Evolutionary conservation across 2,888 invertebrate species (phyloP), one percentile per base, ranked within the genome.

Genomic region (Ditula angustiorana): DNA sequence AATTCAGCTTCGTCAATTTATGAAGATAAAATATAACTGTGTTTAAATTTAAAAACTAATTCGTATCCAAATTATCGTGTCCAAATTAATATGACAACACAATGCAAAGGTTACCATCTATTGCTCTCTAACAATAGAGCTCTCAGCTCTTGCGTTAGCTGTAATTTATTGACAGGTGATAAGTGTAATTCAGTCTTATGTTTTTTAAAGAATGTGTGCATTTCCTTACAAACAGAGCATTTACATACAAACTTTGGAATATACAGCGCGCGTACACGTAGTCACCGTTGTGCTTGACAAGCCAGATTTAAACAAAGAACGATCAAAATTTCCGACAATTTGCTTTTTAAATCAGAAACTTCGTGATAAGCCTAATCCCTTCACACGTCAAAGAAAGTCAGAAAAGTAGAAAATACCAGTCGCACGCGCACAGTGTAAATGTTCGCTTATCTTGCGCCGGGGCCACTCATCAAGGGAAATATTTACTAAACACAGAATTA

Each of bases 401-500:
- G 50, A 52, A 50, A 64, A 26, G 47, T 60, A 70, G 69, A 65
- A 73, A 69, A 75, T 72, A 69, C 74, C 71, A 76, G 70, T 78
- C 78, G 70, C 77, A 80, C 74, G 81, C 69, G 70, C 73, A 78
- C 75, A 78, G 82, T 79, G 78, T 82, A 76, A 83, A 85, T 82
- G 68, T 58, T 56, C 41, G 49, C 75, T 87, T 88, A 88, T 88
- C 90, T 82, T 44, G 62, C 65, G 73, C 66, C 69, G 71, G 67
- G 74, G 74, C 74, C 77, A 78, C 75, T 82, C 84, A 83, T 87
- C 86, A 85, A 77, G 78, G 79, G 81, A 90, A 90, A 90, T 90
- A 90, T 91, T 91, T 88, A 90, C 88, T 74, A 83, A 87, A 86
- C 80, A 87, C 77, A 79, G 80, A 85, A 80, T 86, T 81, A 87